These are phyloP conservation scores for Tinamus guttatus DNA, from an alignment of 2,113 vertebrate genomes.

Conservation along the genomic window DNA sequence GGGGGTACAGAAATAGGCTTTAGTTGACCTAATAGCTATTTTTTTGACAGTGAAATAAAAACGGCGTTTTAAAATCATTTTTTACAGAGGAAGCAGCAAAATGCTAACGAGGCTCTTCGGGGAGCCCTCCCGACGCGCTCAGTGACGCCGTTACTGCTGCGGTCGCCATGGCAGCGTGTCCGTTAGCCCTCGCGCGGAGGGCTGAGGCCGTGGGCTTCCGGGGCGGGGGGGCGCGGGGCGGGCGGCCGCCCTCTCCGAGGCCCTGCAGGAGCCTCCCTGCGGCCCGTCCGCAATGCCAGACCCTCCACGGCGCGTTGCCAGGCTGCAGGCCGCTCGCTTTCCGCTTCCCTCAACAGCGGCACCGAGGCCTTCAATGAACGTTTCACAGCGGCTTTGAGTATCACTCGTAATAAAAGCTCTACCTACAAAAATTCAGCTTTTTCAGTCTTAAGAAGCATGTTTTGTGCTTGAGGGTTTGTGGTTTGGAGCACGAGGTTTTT, in stretches of 20 bases:
- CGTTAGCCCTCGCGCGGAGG: conserved; percentile 9
- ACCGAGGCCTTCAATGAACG: not conserved
- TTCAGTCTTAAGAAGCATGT: not conserved
- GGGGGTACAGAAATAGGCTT: not conserved
- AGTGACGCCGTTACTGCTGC: conserved; percentile 27
- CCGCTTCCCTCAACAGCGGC: not conserved
- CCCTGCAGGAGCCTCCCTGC: conserved; percentile 43
- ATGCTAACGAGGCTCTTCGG: conserved; percentile 51
- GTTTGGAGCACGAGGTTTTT: not conserved
- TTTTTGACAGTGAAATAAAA: conserved; percentile 13
- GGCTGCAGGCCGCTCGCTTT: conserved; percentile 13
- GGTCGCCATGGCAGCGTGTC: conserved; percentile 71
- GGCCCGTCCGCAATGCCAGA: conserved; percentile 27
- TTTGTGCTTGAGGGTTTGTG: not conserved
- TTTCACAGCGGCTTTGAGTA: not conserved
- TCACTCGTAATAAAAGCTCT: not conserved
- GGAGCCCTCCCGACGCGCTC: conserved; percentile 61
- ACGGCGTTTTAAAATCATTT: conserved; percentile 48
- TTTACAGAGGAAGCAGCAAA: conserved; percentile 26
- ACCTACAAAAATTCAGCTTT: not conserved
- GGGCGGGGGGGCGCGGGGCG: too few relatives aligned
- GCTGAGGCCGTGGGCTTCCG: too few relatives aligned
- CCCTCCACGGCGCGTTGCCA: not conserved
- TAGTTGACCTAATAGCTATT: not conserved
- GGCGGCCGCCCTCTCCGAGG: conserved; percentile 45